Evolutionary conservation across 2,797 vertebrate species (phyloP), one percentile per base, ranked within the genome.

Genomic region (Clarias fuscus): DNA sequence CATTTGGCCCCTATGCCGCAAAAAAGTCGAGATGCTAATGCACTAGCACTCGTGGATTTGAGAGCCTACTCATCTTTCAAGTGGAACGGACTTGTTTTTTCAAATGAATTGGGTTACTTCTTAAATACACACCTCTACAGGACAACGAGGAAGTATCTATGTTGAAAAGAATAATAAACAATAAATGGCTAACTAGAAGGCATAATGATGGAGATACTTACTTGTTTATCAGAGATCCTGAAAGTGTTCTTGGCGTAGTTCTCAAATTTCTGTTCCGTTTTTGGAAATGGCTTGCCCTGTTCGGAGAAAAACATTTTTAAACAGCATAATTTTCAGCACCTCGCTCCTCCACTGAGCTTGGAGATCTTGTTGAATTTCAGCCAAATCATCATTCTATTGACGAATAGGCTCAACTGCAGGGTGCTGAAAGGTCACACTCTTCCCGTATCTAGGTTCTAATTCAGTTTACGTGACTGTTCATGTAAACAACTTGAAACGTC

Each of bases 261-360:
- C 90, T 96, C 95, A 91, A 96, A 95, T 91, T 96, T 96, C 93
- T 95, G 94, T 91, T 95, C 93, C 0, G 94, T 95, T 92, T 95
- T 96, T 40, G 96, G 96, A 65, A 96, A 89, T 5, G 92, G 82
- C 84, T 92, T 95, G 11, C 95, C 95, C 96, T 96, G 91, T 82
- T 68, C 53, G 80, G 58, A 88, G 27, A 73, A 85, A 84, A 77
- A 89, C 30, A 85, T 79, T 83, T 86, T 62, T 83, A 82, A 56
- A 81, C 48, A 83, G 84, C 61, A 77, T 83, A 72, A 86, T 84
- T 89, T 86, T 90, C 84, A 88, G 86, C 89, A 88, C 85, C 88
- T 68, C 61, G 88, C 82, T 40, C 82, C 82, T 86, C 77, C 84
- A 83, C 53, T 86, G 87, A 90, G 88, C 85, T 88, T 83, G 84